Conservation (phyloP, 2,113 vertebrate species). For the Phodopus roborovskii region DNA sequence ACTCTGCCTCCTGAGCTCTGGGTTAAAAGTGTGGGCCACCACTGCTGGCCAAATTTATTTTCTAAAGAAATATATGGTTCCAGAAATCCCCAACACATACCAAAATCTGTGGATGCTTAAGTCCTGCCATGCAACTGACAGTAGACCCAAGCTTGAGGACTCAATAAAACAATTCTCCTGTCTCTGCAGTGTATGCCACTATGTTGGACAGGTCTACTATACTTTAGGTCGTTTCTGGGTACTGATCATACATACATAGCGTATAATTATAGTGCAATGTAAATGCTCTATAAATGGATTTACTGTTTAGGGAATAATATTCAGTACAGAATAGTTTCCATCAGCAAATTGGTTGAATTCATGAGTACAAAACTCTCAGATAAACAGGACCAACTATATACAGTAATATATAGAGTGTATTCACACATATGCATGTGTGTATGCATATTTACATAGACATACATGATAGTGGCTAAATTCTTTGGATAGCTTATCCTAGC, state of each 20-base stretch:
- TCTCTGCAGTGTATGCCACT: background rate
- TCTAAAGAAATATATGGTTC: background rate
- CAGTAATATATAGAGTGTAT: background rate
- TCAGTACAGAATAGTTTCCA: background rate
- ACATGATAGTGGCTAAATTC: background rate
- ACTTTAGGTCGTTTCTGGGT: background rate
- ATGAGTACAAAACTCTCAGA: background rate
- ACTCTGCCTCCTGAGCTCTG: background rate
- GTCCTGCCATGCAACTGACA: background rate
- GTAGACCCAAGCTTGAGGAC: background rate
- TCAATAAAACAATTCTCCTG: background rate
- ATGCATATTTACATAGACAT: background rate
- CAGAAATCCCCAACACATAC: background rate
- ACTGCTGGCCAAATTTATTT: background rate
- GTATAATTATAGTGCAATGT: background rate
- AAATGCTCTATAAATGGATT: background rate
- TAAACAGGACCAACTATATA: background rate
- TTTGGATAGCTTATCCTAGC: background rate
- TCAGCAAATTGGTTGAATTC: background rate
- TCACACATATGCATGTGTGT: no score
- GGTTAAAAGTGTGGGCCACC: background rate
- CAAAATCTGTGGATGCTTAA: background rate
- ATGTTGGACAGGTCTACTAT: background rate
- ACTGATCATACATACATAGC: background rate
- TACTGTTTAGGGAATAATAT: background rate